Conservation (phyloP, 1,140 invertebrate species). For the Wasmannia auropunctata region DNA sequence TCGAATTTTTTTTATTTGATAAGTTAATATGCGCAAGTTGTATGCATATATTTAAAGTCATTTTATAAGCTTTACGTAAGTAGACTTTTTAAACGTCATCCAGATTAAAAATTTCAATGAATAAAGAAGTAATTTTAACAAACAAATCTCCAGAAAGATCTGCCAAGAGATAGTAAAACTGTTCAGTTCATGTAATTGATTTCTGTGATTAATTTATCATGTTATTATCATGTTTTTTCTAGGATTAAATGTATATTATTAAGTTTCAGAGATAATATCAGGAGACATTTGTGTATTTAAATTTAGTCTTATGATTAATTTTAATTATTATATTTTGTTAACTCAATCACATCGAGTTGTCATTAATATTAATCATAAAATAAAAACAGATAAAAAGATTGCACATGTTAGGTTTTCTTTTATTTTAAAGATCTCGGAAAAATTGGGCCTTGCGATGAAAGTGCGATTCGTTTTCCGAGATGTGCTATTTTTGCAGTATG, state of each 20-base stretch:
- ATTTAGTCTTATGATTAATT: background rate
- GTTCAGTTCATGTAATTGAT: background rate
- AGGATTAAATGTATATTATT: no score
- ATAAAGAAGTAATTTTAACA: background rate
- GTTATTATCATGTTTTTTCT: no score
- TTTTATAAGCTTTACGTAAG: background rate
- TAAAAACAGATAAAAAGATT: background rate
- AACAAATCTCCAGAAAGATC: background rate
- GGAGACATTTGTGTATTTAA: background rate
- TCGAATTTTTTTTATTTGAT: background rate
- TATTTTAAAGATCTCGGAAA: no score
- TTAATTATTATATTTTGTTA: background rate
- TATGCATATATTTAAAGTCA: background rate
- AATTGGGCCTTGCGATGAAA: no score
- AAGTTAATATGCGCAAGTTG: background rate
- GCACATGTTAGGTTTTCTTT: no score
- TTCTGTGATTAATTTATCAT: background rate
- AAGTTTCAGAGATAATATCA: background rate
- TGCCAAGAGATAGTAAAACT: background rate
- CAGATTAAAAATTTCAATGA: background rate
- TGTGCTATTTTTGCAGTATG: background rate
- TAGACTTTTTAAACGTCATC: background rate
- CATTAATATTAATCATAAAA: background rate
- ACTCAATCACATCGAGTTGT: background rate
- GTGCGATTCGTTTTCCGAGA: background rate